These are phyloP conservation scores for Scaptomyza montana DNA, from an alignment of 1,140 invertebrate genomes.

Conservation along the genomic window DNA sequence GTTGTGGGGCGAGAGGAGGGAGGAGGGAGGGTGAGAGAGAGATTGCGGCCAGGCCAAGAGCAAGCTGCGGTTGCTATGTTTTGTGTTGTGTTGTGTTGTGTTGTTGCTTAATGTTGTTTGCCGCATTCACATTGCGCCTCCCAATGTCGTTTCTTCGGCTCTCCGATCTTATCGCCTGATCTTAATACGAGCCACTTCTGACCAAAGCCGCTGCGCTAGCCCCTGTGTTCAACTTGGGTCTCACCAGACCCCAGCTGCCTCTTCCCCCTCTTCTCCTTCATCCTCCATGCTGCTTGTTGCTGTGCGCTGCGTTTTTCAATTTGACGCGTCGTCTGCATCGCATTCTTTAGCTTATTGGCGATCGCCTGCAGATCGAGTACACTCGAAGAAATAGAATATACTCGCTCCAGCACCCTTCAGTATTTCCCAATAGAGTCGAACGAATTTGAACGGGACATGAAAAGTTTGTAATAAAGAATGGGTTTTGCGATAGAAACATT, in stretches of 20 bases:
- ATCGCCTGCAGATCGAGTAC: constrained; percentile 20
- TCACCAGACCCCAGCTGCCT: neutral
- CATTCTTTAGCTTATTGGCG: constrained; percentile 59
- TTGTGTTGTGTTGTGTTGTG: neutral
- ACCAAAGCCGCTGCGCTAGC: constrained; percentile 39
- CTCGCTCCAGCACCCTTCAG: no score
- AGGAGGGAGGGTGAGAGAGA: neutral
- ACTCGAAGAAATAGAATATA: neutral
- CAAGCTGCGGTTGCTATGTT: constrained; percentile 30
- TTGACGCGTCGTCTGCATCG: constrained; percentile 69
- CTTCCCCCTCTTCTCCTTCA: neutral
- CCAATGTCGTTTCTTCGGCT: constrained; percentile 62
- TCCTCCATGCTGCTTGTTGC: neutral
- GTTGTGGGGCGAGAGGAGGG: neutral
- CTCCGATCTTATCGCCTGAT: constrained; percentile 83
- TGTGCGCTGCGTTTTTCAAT: constrained; percentile 61
- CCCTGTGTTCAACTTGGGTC: neutral
- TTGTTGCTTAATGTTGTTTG: neutral
- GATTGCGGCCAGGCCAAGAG: constrained; percentile 17
- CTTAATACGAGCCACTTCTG: constrained; percentile 82
- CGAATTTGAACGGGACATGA: no score
- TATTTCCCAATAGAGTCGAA: no score
- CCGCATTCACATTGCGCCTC: constrained; percentile 26
- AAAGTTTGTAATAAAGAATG: no score
- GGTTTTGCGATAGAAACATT: no score